Percentiles rank a stretch among this genome's conserved stretches.
Evolutionary conservation across 2,888 invertebrate genomes (phyloP).

Genomic region (Coelogynopora nodosa): DNA sequence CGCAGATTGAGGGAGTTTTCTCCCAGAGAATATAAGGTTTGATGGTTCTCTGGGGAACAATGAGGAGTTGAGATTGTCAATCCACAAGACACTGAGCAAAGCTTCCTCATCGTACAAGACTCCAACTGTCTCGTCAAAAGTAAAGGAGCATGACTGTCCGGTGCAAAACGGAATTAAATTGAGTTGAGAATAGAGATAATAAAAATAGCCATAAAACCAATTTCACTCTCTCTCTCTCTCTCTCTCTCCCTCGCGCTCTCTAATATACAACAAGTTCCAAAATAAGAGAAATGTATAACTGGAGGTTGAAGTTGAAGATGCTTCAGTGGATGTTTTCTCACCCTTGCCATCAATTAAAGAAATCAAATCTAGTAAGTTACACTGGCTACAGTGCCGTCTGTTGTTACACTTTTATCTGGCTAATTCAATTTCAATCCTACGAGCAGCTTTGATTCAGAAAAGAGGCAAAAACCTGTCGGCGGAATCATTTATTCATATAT

Average conservation of each 20-base stretch:
- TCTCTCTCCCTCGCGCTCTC: neutral
- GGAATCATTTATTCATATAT: slow-evolving; percentile 2
- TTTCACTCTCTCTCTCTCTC: neutral
- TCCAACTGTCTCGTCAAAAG: neutral
- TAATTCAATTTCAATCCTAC: neutral
- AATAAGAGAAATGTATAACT: no score
- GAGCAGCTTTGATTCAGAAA: neutral
- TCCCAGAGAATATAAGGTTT: neutral
- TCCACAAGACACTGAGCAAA: neutral
- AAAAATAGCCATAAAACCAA: neutral
- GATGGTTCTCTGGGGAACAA: slow-evolving; percentile 2
- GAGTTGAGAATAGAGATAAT: neutral
- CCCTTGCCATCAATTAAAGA: neutral
- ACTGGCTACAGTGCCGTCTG: neutral
- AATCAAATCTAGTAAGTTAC: neutral
- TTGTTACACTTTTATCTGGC: neutral
- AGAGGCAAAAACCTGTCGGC: neutral
- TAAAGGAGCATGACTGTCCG: neutral
- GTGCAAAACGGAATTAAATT: slow-evolving; percentile 28
- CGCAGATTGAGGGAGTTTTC: neutral
- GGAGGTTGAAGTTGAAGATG: no score
- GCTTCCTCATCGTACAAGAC: neutral
- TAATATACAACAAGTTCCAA: no score
- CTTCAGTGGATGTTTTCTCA: neutral
- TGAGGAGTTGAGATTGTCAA: slow-evolving; percentile 24